Base-by-base conservation (phyloP, 2,888 invertebrate genomes). In the Pegoplata infirma region DNA sequence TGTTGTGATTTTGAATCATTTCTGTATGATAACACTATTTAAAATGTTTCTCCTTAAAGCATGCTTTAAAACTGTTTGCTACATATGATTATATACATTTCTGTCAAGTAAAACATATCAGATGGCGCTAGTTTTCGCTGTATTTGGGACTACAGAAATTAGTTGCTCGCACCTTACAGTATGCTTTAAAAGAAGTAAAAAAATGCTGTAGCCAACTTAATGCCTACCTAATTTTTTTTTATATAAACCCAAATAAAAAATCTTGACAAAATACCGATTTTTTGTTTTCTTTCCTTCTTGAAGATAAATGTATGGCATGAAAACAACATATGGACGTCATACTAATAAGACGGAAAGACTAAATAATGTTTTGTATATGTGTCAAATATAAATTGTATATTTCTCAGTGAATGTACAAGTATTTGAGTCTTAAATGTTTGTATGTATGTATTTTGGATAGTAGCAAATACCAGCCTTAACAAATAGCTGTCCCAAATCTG, bases 241-340 rank as follows among this genome's bases (percentile, higher is more conserved):
- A n/a, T n/a, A 17, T 12, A 4, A 14, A 12, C 2, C 12, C 56
- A 21, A 28, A 12, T 19, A n/a, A 46, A 51, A 25, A 53, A 69
- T 59, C 46, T 63, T 56, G 67, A 67, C 47, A 64, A 23, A 32
- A 58, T 67, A 59, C 21, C 32, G 63, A 36, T 63, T 63, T 63
- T 53, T 40, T 61, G 63, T 21, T 63, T 63, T 63, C 28, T 40
- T 61, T 59, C 25, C 8, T 69, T 28, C 12, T 61, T 36, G 8
- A 53, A 72, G 63, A 75, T 75, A 71, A 67, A 72, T 71, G 53
- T 56, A 63, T 58, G 74, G 61, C 66, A 73, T 40, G 71, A 63
- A 55, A 67, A 59, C 14, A 71, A 55, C 80, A 76, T 80, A 76
- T 68, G 74, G 72, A 64, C 78, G 68, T 68, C 75, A 72, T 79